These are phyloP conservation scores for Cyanoderma ruficeps DNA, from an alignment of 2,113 vertebrate species.

Conservation along the genomic window DNA sequence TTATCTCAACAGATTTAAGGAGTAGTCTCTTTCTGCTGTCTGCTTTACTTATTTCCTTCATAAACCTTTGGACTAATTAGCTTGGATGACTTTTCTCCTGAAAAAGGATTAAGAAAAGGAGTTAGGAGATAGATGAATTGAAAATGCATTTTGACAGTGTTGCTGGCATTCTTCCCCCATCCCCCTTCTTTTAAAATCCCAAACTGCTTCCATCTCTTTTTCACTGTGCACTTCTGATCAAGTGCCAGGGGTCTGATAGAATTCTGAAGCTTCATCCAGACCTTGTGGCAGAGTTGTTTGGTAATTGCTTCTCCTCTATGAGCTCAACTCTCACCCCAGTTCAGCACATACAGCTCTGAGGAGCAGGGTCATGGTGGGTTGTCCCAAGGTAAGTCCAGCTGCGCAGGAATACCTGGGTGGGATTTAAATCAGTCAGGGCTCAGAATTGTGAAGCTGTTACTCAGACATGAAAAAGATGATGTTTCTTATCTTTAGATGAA, in stretches of 20 bases:
- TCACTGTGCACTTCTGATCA: not conserved
- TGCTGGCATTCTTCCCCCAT: not conserved
- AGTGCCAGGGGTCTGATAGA: not conserved
- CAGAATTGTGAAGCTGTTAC: not conserved
- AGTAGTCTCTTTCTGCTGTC: not conserved
- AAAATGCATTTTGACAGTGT: not conserved
- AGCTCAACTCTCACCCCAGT: not conserved
- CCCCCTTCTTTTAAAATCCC: not conserved
- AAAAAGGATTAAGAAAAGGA: not conserved
- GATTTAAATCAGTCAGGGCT: not conserved
- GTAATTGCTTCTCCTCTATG: not conserved
- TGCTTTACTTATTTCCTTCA: not conserved
- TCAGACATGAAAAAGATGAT: not conserved
- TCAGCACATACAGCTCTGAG: not conserved
- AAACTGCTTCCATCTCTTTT: not conserved
- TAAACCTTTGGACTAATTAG: not conserved
- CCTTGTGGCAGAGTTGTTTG: not conserved
- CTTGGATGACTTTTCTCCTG: not conserved
- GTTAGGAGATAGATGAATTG: not conserved
- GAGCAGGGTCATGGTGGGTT: not conserved
- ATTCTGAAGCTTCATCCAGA: not conserved
- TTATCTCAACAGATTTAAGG: not conserved
- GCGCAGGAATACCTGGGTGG: not conserved
- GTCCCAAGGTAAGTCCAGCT: not conserved
- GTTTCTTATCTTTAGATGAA: not conserved